A percentile compares a stretch with the other conserved stretches of the same genome.
Evolutionary conservation across 2,113 vertebrate genomes (phyloP).

Genomic region (Cavia porcellus): DNA sequence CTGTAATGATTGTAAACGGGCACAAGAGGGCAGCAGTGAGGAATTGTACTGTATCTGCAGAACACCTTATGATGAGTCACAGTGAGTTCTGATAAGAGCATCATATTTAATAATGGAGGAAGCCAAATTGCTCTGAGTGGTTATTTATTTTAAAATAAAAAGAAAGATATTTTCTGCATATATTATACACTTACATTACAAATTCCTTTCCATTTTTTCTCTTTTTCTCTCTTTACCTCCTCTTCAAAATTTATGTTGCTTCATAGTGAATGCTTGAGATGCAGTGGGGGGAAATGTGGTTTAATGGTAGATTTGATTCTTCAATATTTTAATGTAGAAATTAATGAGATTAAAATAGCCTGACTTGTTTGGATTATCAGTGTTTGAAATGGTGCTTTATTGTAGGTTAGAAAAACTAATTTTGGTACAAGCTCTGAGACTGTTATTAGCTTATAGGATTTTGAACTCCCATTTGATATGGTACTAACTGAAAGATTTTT

Average conservation of each 20-base stretch:
- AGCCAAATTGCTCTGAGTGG: slow-evolving; percentile 90
- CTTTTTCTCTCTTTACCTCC: slow-evolving; percentile 72
- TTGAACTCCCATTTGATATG: slow-evolving; percentile 76
- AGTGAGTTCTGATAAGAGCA: slow-evolving; percentile 93
- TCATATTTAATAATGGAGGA: slow-evolving; percentile 91
- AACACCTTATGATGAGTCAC: slow-evolving; percentile 95
- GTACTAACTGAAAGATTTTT: slow-evolving; percentile 76
- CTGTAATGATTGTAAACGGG: slow-evolving; percentile 98
- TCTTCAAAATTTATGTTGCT: slow-evolving; percentile 84
- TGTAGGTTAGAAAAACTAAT: slow-evolving; percentile 74
- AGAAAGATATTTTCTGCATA: slow-evolving; percentile 84
- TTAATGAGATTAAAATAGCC: slow-evolving; percentile 77
- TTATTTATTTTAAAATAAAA: slow-evolving; percentile 87
- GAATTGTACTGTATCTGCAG: slow-evolving; percentile 96
- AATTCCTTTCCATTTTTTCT: slow-evolving; percentile 84
- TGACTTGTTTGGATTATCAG: slow-evolving; percentile 75
- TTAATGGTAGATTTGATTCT: slow-evolving; percentile 81
- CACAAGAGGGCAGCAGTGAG: slow-evolving; percentile 98
- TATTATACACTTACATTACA: slow-evolving; percentile 86
- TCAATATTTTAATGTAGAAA: slow-evolving; percentile 67
- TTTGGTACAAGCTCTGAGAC: slow-evolving; percentile 55
- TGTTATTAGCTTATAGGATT: slow-evolving; percentile 72
- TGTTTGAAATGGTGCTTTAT: slow-evolving; percentile 77
- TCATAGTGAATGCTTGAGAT: slow-evolving; percentile 83
- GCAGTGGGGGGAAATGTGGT: slow-evolving; percentile 78